Base-by-base conservation (phyloP, 2,888 invertebrate genomes). In the Dasypogon diadema region DNA sequence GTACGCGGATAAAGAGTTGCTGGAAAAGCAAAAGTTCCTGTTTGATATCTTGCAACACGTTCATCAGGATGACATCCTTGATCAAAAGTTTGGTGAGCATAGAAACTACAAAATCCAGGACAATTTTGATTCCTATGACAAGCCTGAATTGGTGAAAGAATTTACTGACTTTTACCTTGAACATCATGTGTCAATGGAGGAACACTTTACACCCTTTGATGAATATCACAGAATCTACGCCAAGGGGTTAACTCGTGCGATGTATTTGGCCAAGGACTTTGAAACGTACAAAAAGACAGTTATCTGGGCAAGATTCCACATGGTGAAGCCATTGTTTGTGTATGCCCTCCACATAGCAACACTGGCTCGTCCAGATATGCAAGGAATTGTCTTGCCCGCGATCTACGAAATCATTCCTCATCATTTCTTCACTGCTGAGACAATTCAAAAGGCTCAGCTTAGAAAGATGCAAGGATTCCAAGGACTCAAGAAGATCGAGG, bases 221-320 rank as follows among this genome's bases (percentile, higher is more conserved):
- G 81, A 82, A 0, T 81, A 82, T 22, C 83, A 84, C 55, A 80
- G 80, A 46, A 91, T 93, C 82, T 84, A 85, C 16, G 91, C 90
- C 10, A 82, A 88, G 3, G 89, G 90, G 4, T 84, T 93, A 21
- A 90, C 90, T 83, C 89, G 91, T 80, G 84, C 92, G 14, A 87
- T 94, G 78, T 89, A 88, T 84, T 90, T 89, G 76, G 92, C 93
- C 79, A 92, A n/a, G n/a, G n/a, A n/a, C n/a, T n/a, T n/a, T n/a
- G n/a, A n/a, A n/a, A n/a, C n/a, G n/a, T n/a, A n/a, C 87, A 89
- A 90, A 84, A 90, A 90, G 80, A 90, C 90, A 1, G 92, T 91
- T 56, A 89, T 90, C 68, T 92, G 91, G 88, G 88, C 92, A 10
- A 91, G 93, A 60, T 86, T 89, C 75, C 83, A 89, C 80, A 82